Conservation (phyloP, 2,888 invertebrate species). For the Andrena fulva region DNA sequence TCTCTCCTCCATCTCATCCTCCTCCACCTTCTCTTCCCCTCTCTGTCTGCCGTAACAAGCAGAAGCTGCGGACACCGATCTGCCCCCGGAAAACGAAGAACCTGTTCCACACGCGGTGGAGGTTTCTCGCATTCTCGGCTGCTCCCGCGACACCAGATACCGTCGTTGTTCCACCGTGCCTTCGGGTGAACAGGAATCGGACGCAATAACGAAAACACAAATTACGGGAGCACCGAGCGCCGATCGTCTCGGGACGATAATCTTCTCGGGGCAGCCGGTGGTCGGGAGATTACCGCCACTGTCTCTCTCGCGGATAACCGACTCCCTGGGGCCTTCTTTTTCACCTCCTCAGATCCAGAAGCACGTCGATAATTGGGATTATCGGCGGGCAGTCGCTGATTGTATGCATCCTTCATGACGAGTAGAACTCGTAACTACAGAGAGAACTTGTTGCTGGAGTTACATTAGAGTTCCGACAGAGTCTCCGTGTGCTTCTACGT, state of each 20-base stretch:
- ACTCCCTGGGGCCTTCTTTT: neutral
- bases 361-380: slow-evolving; percentile 9
- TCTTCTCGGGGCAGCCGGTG: slow-evolving; percentile 38
- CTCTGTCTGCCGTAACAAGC: slow-evolving; percentile 38
- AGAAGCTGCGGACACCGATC: slow-evolving; percentile 49
- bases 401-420: neutral
- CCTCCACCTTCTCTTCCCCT: neutral
- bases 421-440: neutral
- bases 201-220: slow-evolving; percentile 67
- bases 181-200: slow-evolving; percentile 55
- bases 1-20: neutral
- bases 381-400: neutral
- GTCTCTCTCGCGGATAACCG: neutral
- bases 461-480: neutral
- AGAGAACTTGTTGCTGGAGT: neutral
- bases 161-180: slow-evolving; percentile 44
- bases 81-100: slow-evolving; percentile 80
- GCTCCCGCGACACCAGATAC: slow-evolving; percentile 62
- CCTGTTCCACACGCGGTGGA: slow-evolving; percentile 73
- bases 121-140: slow-evolving; percentile 71
- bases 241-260: slow-evolving; percentile 58
- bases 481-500: neutral
- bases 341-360: neutral
- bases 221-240: slow-evolving; percentile 65
- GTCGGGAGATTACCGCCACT: slow-evolving; percentile 42